These are phyloP conservation scores for Escarpia spicata DNA, from an alignment of 2,888 invertebrate genomes.

Conservation along the genomic window DNA sequence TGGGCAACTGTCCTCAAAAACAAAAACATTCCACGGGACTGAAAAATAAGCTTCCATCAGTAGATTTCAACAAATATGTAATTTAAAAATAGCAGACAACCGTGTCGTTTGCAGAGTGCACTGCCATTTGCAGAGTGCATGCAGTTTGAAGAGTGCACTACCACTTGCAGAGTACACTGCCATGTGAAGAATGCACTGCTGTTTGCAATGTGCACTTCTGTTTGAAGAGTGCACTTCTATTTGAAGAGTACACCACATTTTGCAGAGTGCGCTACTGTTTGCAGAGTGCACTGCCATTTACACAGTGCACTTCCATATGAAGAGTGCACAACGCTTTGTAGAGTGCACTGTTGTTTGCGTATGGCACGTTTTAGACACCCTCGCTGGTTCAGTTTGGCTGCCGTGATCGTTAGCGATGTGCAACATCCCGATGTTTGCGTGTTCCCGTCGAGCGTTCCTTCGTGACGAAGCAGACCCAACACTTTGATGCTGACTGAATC, in stretches of 20 bases:
- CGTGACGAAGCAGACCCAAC: neutral
- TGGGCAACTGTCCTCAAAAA: neutral
- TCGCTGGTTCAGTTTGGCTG: neutral
- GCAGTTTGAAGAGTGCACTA: neutral
- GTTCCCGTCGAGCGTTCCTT: neutral
- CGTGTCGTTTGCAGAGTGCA: neutral
- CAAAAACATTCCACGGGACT: neutral
- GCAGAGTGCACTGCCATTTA: neutral
- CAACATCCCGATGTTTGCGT: neutral
- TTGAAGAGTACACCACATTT: neutral
- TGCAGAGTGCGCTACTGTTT: neutral
- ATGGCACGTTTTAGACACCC: neutral
- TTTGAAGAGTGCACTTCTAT: neutral
- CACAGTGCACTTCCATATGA: neutral
- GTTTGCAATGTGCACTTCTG: neutral
- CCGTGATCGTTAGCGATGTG: too few relatives aligned
- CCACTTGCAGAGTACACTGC: neutral
- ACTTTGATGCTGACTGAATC: neutral
- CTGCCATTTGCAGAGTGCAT: too few relatives aligned
- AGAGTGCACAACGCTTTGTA: too few relatives aligned
- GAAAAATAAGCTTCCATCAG: neutral
- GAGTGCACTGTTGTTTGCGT: neutral
- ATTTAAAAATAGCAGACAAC: slow-evolving; percentile 9
- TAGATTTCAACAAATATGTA: neutral
- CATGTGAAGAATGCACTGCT: neutral